Evolutionary conservation across 2,113 vertebrate genomes (phyloP).

Genomic region (Pandion haliaetus): DNA sequence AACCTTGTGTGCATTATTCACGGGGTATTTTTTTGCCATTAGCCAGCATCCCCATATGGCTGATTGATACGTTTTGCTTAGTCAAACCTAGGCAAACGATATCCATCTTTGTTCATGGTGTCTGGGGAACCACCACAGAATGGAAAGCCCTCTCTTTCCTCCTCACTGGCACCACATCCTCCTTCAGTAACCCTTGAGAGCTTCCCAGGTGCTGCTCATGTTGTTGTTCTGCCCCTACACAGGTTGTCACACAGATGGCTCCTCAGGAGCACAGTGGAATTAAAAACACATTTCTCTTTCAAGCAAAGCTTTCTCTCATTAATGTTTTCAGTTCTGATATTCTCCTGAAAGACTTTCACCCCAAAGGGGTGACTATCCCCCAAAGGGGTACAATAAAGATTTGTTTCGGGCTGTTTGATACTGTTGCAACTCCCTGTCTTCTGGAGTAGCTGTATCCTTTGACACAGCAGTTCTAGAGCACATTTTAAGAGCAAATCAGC

Average conservation of each 20-base stretch:
- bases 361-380: neutral
- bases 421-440: conserved; percentile 15
- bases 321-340: neutral
- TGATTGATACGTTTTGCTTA: neutral
- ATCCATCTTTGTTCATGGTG: neutral
- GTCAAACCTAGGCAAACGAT: neutral
- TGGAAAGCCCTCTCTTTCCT: neutral
- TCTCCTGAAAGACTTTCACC: neutral
- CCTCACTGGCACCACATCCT: neutral
- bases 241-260: neutral
- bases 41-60: neutral
- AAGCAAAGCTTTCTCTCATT: neutral
- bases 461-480: conserved; percentile 60
- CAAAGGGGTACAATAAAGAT: neutral
- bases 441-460: conserved; percentile 41
- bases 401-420: neutral
- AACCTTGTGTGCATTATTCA: neutral
- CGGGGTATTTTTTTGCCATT: neutral
- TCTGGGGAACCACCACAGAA: neutral
- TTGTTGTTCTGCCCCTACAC: neutral
- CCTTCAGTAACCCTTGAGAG: neutral
- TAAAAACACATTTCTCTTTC: neutral
- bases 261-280: neutral
- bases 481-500: conserved; percentile 48
- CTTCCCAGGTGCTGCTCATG: neutral